A percentile compares a stretch with the other conserved stretches of the same genome.
phyloP scores from a whole-genome alignment of 2,888 invertebrate species.

The Xestia sexstrigata region DNA sequence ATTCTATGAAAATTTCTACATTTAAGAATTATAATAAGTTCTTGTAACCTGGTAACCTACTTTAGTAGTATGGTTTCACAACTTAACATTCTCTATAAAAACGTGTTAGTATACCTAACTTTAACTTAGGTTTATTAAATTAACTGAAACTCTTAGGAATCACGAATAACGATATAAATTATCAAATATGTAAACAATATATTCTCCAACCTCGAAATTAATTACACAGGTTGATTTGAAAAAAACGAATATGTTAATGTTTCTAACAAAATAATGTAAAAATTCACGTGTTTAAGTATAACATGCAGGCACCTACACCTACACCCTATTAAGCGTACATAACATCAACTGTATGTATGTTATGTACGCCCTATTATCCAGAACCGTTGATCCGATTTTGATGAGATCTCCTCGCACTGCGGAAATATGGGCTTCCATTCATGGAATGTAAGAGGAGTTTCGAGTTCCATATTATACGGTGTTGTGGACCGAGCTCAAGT shows the following conservation, averaged over 20 bases:
- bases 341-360: slow-evolving; percentile 29
- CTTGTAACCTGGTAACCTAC: not conserved
- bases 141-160: slow-evolving; percentile 6
- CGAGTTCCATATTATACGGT: slow-evolving; percentile 42
- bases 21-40: not conserved
- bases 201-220: not conserved
- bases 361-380: slow-evolving; percentile 59
- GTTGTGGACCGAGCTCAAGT: slow-evolving; percentile 18
- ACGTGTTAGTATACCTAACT: not conserved
- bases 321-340: slow-evolving; percentile 35
- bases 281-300: not conserved
- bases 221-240: not conserved
- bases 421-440: slow-evolving; percentile 65
- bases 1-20: not conserved
- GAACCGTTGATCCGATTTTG: slow-evolving; percentile 70
- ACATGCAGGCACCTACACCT: not conserved
- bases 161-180: not conserved
- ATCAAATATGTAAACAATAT: not conserved
- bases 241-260: no score
- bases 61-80: not conserved
- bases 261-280: not conserved
- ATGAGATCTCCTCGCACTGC: slow-evolving; percentile 64
- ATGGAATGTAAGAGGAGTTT: slow-evolving; percentile 59
- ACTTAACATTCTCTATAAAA: slow-evolving; percentile 7
- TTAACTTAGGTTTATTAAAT: slow-evolving; percentile 8